Percentiles rank a stretch among this genome's conserved stretches.
These are phyloP conservation scores for Cyrtodaria siliqua DNA, from an alignment of 2,888 invertebrate genomes.

Conservation along the genomic window DNA sequence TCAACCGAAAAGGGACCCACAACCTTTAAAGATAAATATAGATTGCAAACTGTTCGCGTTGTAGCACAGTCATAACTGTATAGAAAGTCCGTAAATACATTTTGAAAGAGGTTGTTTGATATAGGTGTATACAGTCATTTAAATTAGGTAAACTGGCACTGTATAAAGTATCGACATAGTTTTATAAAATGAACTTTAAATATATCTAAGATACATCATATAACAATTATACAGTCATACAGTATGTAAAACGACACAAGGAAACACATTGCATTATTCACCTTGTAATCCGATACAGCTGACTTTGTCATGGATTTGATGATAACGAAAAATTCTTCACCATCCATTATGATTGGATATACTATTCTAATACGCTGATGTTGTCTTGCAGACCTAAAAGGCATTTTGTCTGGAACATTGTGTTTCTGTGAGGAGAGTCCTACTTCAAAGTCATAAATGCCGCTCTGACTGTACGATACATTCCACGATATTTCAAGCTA, in stretches of 20 bases:
- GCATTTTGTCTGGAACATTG: slow-evolving; percentile 11
- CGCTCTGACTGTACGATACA: slow-evolving; percentile 49
- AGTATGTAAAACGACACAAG: too few species aligned
- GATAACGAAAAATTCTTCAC: background rate
- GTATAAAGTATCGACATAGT: too few species aligned
- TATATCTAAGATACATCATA: too few species aligned
- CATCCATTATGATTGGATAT: background rate
- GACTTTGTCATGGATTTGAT: slow-evolving; percentile 1
- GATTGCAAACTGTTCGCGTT: too few species aligned
- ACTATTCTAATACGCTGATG: background rate
- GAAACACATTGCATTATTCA: too few species aligned
- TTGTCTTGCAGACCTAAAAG: background rate
- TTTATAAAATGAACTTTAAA: too few species aligned
- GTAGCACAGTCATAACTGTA: too few species aligned
- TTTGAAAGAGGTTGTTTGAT: too few species aligned
- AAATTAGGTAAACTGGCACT: too few species aligned
- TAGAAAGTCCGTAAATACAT: too few species aligned
- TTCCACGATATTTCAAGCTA: slow-evolving; percentile 72
- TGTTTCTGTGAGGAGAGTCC: slow-evolving; percentile 62
- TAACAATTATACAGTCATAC: too few species aligned
- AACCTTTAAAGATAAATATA: background rate
- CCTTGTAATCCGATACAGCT: slow-evolving; percentile 21
- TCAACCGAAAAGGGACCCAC: slow-evolving; percentile 1
- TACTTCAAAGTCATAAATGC: slow-evolving; percentile 68
- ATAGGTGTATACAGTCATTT: too few species aligned